Evolutionary conservation across 2,113 vertebrate species (phyloP), one percentile per base, ranked within the genome.

Genomic region (Arizona elegans): DNA sequence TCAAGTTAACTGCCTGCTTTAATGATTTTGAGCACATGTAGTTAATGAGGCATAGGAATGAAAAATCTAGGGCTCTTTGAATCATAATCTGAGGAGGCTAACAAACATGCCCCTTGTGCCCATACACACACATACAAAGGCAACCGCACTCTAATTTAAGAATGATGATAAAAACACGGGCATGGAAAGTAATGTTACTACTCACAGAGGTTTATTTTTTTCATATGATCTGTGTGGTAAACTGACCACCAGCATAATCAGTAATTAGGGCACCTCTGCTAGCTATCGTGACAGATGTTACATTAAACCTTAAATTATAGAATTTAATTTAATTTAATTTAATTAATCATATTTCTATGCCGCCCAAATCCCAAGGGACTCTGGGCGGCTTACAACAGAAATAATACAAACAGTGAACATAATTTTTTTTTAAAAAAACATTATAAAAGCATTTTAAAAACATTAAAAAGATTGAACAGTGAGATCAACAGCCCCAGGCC

Each of bases 1-100:
- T 95, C 87, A 96, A 92, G 94, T 96, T 95, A 95, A 95, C 94
- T 43, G 88, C 56, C 26, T 92, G 54, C 52, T 95, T 95, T 93
- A 95, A 95, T 96, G 53, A 93, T 23, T 93, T 55, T 17, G 93
- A 87, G 62, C 88, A 95, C 88, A 29, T 62, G 93, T 8, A 92
- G 23, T 94, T 96, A 95, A 94, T 23, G 23, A 95, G 87, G 62
- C 53, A 55, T 0, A 0, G 54, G 43, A 8, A 9, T 88, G 91
- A 92, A 85, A 89, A 85, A 92, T 0, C 0, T 17, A 21, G 1
- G 21, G 7, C n/a, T 94, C 94, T 93, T 94, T 38, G 59, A 91
- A 89, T 92, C 43, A 75, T 87, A 91, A 58, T 47, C 23, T 0
- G 2, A 90, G 5, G 86, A 29, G 15, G 1, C 47, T 87, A n/a